These are phyloP conservation scores for Zelleria hepariella DNA, from an alignment of 2,888 invertebrate species.

Conservation along the genomic window DNA sequence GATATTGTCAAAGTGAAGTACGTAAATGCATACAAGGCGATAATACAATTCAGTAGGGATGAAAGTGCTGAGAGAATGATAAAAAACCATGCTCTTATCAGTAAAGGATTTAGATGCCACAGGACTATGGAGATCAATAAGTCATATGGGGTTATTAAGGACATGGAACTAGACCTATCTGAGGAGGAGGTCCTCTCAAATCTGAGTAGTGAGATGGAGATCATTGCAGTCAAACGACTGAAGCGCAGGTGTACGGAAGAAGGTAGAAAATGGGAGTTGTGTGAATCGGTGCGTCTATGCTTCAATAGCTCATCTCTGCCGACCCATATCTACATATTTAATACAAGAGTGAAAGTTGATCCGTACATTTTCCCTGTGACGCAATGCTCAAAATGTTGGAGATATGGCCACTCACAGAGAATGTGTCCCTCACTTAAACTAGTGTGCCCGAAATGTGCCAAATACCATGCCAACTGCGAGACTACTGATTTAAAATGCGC, in stretches of 20 bases:
- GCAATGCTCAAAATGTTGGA: slow-evolving; percentile 16
- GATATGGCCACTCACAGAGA: slow-evolving; percentile 11
- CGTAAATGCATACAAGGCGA: slow-evolving; percentile 10
- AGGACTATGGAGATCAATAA: slow-evolving; percentile 8
- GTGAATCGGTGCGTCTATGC: neutral
- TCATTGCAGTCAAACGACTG: slow-evolving; percentile 9
- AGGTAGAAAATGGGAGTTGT: neutral
- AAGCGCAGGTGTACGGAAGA: slow-evolving; percentile 4
- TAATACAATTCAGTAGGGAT: slow-evolving; percentile 8
- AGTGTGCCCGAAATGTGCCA: neutral
- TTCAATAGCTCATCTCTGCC: neutral
- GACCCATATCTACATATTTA: neutral
- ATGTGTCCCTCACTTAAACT: neutral
- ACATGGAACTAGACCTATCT: slow-evolving; percentile 10
- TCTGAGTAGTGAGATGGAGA: neutral
- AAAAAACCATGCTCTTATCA: neutral
- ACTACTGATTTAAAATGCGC: slow-evolving; percentile 12
- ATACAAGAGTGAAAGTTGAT: neutral
- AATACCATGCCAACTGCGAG: slow-evolving; percentile 15
- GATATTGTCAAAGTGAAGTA: slow-evolving; percentile 6
- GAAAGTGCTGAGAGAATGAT: slow-evolving; percentile 5
- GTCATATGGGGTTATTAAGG: slow-evolving; percentile 11
- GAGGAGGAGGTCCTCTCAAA: slow-evolving; percentile 9
- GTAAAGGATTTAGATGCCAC: slow-evolving; percentile 8
- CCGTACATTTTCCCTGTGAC: slow-evolving; percentile 16